Percentiles rank a stretch among this genome's conserved stretches.
phyloP scores from a whole-genome alignment of 2,113 vertebrate species.

The Triplophysa siluroides region DNA sequence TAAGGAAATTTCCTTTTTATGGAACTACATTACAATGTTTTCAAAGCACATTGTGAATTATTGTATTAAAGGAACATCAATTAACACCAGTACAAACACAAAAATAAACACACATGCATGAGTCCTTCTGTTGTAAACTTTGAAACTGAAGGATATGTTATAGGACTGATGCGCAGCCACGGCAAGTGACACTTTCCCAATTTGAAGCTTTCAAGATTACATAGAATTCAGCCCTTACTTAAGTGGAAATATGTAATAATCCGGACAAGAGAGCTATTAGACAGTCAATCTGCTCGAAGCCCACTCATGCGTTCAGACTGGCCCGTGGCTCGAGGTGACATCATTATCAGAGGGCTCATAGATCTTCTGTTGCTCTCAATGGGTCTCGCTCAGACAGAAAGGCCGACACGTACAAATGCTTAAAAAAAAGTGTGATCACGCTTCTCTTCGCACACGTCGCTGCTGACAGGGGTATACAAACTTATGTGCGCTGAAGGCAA shows the following conservation, averaged over 20 bases:
- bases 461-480: no score
- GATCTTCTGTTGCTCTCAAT: slow-evolving; percentile 43
- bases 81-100: background rate
- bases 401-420: background rate
- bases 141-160: background rate
- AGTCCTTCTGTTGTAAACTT: background rate
- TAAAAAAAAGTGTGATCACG: background rate
- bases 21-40: no score
- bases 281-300: slow-evolving; percentile 58
- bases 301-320: slow-evolving; percentile 44
- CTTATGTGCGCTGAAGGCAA: background rate
- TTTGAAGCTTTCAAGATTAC: slow-evolving; percentile 33
- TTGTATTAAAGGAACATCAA: no score
- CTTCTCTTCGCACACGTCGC: no score
- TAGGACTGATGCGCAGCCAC: background rate
- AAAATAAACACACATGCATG: background rate
- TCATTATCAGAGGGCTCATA: slow-evolving; percentile 47
- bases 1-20: no score
- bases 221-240: slow-evolving; percentile 6
- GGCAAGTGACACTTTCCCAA: background rate
- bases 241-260: slow-evolving; percentile 45
- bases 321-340: slow-evolving; percentile 47
- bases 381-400: background rate
- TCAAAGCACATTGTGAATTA: no score
- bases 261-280: slow-evolving; percentile 47